phyloP scores from a whole-genome alignment of 2,888 invertebrate genomes.

The Mimas tiliae region DNA sequence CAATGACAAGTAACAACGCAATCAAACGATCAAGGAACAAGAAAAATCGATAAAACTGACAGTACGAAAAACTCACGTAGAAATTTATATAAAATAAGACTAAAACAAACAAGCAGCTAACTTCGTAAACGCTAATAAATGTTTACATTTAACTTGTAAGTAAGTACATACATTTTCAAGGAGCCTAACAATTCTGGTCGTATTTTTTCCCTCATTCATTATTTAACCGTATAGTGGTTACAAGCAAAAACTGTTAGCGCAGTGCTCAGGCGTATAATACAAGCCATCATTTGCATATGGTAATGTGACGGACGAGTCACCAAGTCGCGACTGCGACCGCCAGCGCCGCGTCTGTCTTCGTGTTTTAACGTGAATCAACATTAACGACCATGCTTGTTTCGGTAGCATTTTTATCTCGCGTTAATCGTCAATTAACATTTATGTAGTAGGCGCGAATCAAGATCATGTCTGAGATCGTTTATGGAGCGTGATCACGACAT shows the following conservation, averaged over 20 bases:
- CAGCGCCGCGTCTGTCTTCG: constrained; percentile 39
- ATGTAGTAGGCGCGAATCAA: constrained; percentile 17
- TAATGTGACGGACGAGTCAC: constrained; percentile 62
- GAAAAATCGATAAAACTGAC: neutral
- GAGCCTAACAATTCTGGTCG: constrained; percentile 30
- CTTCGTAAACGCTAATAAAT: neutral
- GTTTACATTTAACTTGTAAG: constrained; percentile 4
- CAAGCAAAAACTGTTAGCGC: constrained; percentile 71
- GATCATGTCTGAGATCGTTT: constrained; percentile 7
- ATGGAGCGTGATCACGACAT: neutral
- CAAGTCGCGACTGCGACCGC: constrained; percentile 47
- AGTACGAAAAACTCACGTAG: too few relatives aligned
- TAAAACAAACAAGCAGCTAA: neutral
- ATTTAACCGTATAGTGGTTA: constrained; percentile 50
- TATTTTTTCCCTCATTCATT: constrained; percentile 47
- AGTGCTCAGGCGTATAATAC: constrained; percentile 59
- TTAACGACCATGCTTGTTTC: constrained; percentile 10
- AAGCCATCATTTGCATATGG: constrained; percentile 70
- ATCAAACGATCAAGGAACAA: neutral
- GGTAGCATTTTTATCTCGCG: constrained; percentile 16
- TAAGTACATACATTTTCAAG: neutral
- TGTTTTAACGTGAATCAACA: neutral
- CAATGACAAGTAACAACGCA: neutral
- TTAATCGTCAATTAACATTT: constrained; percentile 18
- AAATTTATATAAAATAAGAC: neutral